Evolutionary conservation across 2,113 vertebrate genomes (phyloP), one percentile per base, ranked within the genome.

Genomic region (Atlantisia rogersi): DNA sequence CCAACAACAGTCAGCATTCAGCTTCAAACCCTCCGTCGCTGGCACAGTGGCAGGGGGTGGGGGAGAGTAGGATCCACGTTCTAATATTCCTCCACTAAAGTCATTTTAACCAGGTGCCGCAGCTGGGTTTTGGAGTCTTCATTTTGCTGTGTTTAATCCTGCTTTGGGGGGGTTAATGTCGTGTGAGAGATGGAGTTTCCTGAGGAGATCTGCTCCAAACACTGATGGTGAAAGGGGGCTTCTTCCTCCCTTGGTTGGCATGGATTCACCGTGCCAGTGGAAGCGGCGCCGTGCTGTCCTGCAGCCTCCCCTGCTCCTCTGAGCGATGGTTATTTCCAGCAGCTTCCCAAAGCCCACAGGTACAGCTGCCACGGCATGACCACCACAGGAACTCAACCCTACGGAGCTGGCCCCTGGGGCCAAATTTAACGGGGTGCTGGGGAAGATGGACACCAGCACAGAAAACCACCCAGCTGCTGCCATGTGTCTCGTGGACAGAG

Each of bases 21-120:
- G 86, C 87, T 95, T 95, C 56, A 91, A 94, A 96, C 88, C 83
- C 82, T 86, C 86, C 95, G 82, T 82, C 94, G 69, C 55, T 64
- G 48, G 82, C 88, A n/a, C 90, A 93, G 92, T 46, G 11, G 81
- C n/a, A n/a, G n/a, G n/a, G n/a, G n/a, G n/a, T n/a, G n/a, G n/a
- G n/a, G n/a, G n/a, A n/a, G n/a, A n/a, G n/a, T n/a, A n/a, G n/a
- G n/a, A n/a, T 93, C 88, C 77, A 91, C 88, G 69, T 86, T 73
- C 88, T 90, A 82, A 93, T 82, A 91, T 37, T 88, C 77, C 53
- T 55, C 83, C 88, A 86, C 83, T 94, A 60, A 63, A 97, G 92
- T 52, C 1, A 28, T 81, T 92, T 64, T 68, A 93, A 79, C 53
- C 90, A 86, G 94, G 95, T 79, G 90, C 90, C 19, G 26, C 71